Evolutionary conservation across 1,140 invertebrate genomes (phyloP), one percentile per base, ranked within the genome.

Genomic region (Onthophagus taurus): DNA sequence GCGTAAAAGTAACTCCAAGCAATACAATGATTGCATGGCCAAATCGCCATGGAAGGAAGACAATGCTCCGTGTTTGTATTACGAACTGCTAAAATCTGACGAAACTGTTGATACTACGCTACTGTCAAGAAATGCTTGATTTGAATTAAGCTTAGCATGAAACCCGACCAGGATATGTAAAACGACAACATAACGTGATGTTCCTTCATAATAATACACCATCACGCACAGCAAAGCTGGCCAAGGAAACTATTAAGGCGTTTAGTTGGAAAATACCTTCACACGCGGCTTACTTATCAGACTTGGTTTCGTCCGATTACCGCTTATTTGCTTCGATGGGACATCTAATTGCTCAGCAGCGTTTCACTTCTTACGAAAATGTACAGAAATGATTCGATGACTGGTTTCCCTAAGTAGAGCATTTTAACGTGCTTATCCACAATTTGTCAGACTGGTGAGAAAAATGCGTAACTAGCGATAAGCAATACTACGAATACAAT

Each of bases 51-150:
- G 2, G 2, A 12, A 30, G 29, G 14, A 30, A 30, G 8, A 30
- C n/a, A n/a, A n/a, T n/a, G n/a, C 29, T 30, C 29, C 14, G 29
- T 30, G 8, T 30, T 30, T 30, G 29, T 8, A 30, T 30, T 30
- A 8, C 14, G 29, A 30, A 13, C 2, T 30, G 29, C 7, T 30
- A 30, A 30, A 30, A 30, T 13, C 29, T 30, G 29, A 13, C 11
- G 14, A 30, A 30, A 30, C 29, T 11, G 29, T 30, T 30, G 7
- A 30, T 30, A 30, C 29, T 30, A n/a, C n/a, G n/a, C n/a, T n/a
- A n/a, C n/a, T n/a, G n/a, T n/a, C n/a, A n/a, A n/a, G n/a, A n/a
- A n/a, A n/a, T n/a, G n/a, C n/a, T n/a, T n/a, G n/a, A n/a, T n/a
- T n/a, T n/a, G n/a, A n/a, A n/a, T n/a, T n/a, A n/a, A n/a, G n/a